phyloP scores from a whole-genome alignment of 2,113 vertebrate genomes.

The Zosterops hypoxanthus region DNA sequence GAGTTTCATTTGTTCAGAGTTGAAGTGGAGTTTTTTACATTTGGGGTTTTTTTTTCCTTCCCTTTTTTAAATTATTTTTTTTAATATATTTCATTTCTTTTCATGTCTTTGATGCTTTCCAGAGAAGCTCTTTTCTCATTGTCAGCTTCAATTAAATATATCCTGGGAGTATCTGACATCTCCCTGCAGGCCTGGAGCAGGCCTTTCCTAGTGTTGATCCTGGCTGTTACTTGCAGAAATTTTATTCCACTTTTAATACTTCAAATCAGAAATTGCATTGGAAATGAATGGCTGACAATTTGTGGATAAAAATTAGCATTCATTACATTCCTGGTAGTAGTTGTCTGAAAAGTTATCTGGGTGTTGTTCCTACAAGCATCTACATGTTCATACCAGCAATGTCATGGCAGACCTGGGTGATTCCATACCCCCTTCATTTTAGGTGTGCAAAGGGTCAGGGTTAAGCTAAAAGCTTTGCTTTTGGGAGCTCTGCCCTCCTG shows the following conservation, averaged over 20 bases:
- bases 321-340: neutral
- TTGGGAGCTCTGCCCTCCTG: neutral
- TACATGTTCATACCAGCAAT: neutral
- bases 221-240: neutral
- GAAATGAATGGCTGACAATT: neutral
- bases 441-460: neutral
- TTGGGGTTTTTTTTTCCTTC: too few relatives aligned
- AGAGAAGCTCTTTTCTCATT: constrained; percentile 2
- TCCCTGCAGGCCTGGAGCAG: neutral
- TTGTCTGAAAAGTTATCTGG: neutral
- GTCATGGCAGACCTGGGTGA: neutral
- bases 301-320: neutral
- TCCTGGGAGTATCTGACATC: neutral
- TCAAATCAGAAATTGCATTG: neutral
- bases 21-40: neutral
- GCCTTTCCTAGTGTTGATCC: neutral
- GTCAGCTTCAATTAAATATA: neutral
- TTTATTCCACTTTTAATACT: neutral
- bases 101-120: neutral
- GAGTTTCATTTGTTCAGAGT: neutral
- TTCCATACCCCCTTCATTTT: neutral
- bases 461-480: neutral
- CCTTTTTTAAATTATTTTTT: neutral
- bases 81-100: neutral
- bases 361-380: neutral